These are phyloP conservation scores for Gymnopithys bicolor DNA, from an alignment of 2,797 vertebrate species.

Conservation along the genomic window DNA sequence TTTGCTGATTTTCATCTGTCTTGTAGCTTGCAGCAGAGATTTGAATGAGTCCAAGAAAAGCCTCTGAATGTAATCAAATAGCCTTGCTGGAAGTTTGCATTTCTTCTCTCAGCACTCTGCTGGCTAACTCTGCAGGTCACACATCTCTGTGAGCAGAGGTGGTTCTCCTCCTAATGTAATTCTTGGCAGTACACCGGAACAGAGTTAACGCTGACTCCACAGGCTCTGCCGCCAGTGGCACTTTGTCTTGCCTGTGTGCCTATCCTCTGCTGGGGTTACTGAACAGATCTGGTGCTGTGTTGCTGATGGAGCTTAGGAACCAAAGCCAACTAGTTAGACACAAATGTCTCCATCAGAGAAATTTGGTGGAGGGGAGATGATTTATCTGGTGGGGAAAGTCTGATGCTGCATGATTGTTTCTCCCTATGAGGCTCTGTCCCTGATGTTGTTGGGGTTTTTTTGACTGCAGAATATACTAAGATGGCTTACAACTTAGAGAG, in stretches of 20 bases:
- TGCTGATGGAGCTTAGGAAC: background rate
- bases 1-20: background rate
- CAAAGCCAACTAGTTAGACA: background rate
- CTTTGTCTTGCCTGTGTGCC: constrained; percentile 18
- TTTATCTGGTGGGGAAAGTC: background rate
- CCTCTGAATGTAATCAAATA: constrained; percentile 8
- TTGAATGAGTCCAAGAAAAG: background rate
- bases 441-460: background rate
- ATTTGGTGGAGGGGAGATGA: background rate
- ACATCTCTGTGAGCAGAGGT: background rate
- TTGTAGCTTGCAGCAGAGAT: background rate
- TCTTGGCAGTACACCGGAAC: constrained; percentile 18
- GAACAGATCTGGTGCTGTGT: background rate
- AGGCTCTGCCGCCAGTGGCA: background rate
- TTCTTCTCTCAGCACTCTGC: constrained; percentile 9
- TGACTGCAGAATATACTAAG: constrained; percentile 89
- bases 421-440: background rate
- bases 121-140: constrained; percentile 6
- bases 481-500: constrained; percentile 96
- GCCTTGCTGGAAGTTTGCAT: constrained; percentile 2
- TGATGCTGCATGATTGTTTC: background rate
- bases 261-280: background rate
- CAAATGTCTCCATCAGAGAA: background rate
- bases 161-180: constrained; percentile 12
- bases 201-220: constrained; percentile 39